These are phyloP conservation scores for Sphaerophoria taeniata DNA, from an alignment of 2,888 invertebrate species.

Conservation along the genomic window DNA sequence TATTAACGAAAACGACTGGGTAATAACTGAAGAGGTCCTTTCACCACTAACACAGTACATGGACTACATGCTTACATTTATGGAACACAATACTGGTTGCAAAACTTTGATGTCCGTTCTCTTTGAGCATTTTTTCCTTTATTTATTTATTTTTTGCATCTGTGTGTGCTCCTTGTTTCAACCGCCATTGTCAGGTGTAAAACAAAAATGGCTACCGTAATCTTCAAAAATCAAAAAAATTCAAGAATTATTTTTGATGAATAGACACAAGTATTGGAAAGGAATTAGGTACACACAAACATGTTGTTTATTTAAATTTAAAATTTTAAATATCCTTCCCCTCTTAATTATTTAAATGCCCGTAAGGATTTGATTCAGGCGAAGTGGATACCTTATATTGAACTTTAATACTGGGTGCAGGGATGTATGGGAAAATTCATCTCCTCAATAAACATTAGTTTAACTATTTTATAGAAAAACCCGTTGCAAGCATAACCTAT, in stretches of 20 bases:
- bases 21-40: constrained; percentile 73
- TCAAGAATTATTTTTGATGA: constrained; percentile 29
- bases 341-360: too few relatives aligned
- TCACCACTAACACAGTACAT: constrained; percentile 55
- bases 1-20: constrained; percentile 49
- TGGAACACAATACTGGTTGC: constrained; percentile 56
- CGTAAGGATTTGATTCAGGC: too few relatives aligned
- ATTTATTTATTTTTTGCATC: background rate
- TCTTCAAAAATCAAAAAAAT: background rate
- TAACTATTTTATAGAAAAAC: too few relatives aligned
- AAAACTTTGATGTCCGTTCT: constrained; percentile 42
- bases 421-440: too few relatives aligned
- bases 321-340: too few relatives aligned
- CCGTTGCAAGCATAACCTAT: too few relatives aligned
- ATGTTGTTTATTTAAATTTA: too few relatives aligned
- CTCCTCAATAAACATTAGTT: too few relatives aligned
- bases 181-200: constrained; percentile 61
- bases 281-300: too few relatives aligned
- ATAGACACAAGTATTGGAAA: background rate
- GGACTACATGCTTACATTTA: constrained; percentile 63
- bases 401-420: too few relatives aligned
- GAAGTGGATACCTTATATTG: too few relatives aligned
- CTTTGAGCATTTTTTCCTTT: constrained; percentile 47
- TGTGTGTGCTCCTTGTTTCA: constrained; percentile 44
- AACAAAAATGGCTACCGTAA: constrained; percentile 64